Percentiles rank a stretch among this genome's conserved stretches.
phyloP scores from a whole-genome alignment of 1,140 invertebrate species.

The Saccostrea echinata region DNA sequence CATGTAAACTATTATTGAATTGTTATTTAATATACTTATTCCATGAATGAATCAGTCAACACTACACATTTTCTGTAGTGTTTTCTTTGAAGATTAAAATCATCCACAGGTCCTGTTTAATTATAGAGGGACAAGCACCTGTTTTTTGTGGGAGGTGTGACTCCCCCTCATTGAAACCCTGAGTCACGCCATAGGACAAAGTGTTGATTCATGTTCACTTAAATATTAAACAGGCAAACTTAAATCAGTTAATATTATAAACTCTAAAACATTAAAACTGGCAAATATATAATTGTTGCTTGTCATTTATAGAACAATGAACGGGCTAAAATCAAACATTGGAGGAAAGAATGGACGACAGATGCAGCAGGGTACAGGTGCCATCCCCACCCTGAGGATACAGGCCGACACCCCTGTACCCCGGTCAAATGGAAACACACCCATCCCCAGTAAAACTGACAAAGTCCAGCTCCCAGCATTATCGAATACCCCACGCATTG shows the following conservation, averaged over 20 bases:
- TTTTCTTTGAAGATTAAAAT: constrained; percentile 2
- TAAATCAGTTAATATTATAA: background rate
- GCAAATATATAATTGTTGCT: background rate
- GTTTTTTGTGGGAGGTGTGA: background rate
- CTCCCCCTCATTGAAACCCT: constrained; percentile 12
- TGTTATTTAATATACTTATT: too few species aligned
- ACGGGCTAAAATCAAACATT: constrained; percentile 64
- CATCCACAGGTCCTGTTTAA: background rate
- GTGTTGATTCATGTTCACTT: constrained; percentile 4
- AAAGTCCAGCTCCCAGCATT: constrained; percentile 61
- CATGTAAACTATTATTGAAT: too few species aligned
- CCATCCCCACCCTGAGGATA: constrained; percentile 70
- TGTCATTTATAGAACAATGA: constrained; percentile 69
- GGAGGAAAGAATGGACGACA: constrained; percentile 53
- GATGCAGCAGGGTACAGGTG: constrained; percentile 45
- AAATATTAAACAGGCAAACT: background rate
- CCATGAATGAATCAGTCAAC: too few species aligned
- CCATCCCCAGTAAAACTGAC: constrained; percentile 57
- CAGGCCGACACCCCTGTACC: constrained; percentile 73
- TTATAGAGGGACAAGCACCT: background rate
- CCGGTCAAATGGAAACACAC: constrained; percentile 64
- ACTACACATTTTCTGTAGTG: background rate
- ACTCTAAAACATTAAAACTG: background rate
- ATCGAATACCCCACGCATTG: constrained; percentile 54
- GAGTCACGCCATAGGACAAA: background rate